These are phyloP conservation scores for Drosophila murphyi DNA, from an alignment of 1,140 invertebrate genomes.

Conservation along the genomic window DNA sequence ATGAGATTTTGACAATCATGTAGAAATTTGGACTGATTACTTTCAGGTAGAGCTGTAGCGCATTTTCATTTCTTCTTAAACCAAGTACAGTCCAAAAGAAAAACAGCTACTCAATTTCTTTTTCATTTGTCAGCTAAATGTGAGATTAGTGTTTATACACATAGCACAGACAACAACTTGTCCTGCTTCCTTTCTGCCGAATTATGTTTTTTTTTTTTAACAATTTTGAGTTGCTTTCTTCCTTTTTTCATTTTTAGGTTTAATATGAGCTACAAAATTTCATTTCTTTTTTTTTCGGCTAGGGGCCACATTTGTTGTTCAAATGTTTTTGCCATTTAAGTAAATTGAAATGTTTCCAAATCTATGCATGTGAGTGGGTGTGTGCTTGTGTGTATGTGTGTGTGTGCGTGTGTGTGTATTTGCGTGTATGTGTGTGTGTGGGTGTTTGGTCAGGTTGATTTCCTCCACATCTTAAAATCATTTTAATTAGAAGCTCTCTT, in stretches of 20 bases:
- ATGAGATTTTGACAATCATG: too few species aligned
- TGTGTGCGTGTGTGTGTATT: conserved; percentile 8
- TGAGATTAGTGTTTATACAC: conserved; percentile 56
- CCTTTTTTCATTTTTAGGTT: conserved; percentile 24
- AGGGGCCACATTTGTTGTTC: conserved; percentile 48
- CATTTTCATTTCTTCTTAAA: conserved; percentile 4
- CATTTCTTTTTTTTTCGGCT: conserved; percentile 45
- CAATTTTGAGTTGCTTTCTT: conserved; percentile 39
- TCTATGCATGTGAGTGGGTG: conserved; percentile 15
- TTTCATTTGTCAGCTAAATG: conserved; percentile 54
- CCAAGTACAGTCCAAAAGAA: background rate
- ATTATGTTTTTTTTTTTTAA: conserved; percentile 56
- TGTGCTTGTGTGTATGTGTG: conserved; percentile 11
- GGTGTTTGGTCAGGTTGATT: conserved; percentile 12
- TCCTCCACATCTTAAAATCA: conserved; percentile 61
- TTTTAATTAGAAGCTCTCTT: conserved; percentile 64
- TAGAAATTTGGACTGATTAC: background rate
- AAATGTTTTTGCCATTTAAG: conserved; percentile 59
- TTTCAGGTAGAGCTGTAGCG: conserved; percentile 11
- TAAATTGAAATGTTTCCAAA: conserved; percentile 56
- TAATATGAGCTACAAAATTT: conserved; percentile 52
- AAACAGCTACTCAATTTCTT: conserved; percentile 35
- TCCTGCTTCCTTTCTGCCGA: conserved; percentile 34
- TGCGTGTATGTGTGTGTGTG: background rate
- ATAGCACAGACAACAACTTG: background rate